Conservation (phyloP, 2,113 vertebrate genomes). For the Stigmatopora nigra region DNA sequence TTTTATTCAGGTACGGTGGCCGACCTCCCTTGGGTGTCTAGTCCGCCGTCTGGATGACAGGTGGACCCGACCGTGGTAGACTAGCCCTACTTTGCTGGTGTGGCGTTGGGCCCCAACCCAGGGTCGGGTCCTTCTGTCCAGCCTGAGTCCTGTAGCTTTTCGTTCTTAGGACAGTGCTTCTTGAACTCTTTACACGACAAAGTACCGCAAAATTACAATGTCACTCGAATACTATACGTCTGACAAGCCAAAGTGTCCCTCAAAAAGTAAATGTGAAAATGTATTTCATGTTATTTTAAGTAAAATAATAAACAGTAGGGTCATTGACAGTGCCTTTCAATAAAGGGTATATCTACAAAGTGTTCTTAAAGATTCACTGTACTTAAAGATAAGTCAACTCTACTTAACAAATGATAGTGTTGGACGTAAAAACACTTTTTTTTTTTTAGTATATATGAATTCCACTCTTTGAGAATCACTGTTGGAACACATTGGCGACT, state of each 20-base stretch:
- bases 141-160: constrained; percentile 41
- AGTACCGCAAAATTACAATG: background rate
- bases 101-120: background rate
- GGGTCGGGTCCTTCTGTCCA: constrained; percentile 25
- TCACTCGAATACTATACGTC: background rate
- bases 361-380: background rate
- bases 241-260: background rate
- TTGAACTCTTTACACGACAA: background rate
- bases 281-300: background rate
- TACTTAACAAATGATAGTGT: background rate
- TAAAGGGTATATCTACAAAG: background rate
- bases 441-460: background rate
- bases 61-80: constrained; percentile 49
- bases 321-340: background rate
- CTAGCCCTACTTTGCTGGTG: background rate
- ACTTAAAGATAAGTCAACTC: background rate
- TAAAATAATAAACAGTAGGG: background rate
- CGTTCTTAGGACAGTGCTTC: background rate
- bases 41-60: constrained; percentile 14
- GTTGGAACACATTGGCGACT: background rate
- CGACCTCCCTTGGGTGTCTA: constrained; percentile 56
- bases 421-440: background rate
- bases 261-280: background rate
- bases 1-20: constrained; percentile 76
- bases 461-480: background rate